phyloP scores from a whole-genome alignment of 2,113 vertebrate genomes.

The Chloropsis cyanopogon region DNA sequence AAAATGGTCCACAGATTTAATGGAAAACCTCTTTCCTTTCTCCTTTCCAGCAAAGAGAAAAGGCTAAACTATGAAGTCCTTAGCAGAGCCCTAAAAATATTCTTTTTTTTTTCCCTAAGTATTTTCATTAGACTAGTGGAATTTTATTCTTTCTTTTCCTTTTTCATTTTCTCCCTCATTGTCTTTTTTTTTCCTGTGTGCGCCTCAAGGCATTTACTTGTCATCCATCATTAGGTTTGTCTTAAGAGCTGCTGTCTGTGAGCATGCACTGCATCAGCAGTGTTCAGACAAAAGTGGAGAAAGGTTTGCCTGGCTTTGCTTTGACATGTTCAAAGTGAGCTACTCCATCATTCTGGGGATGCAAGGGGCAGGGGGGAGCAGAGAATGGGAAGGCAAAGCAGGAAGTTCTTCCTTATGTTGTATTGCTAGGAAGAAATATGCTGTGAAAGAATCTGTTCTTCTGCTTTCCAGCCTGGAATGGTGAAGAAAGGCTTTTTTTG shows the following conservation, averaged over 20 bases:
- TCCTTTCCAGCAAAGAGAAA: background rate
- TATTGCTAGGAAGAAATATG: background rate
- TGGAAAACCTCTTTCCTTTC: background rate
- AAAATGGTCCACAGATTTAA: background rate
- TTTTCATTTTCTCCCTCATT: conserved; percentile 40
- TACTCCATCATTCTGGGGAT: conserved; percentile 23
- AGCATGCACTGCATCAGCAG: conserved; percentile 26
- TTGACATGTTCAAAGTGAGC: conserved; percentile 52
- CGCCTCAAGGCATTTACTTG: conserved; percentile 56
- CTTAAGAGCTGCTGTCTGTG: conserved; percentile 39
- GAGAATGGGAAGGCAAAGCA: background rate
- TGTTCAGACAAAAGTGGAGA: conserved; percentile 40
- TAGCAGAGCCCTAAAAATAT: background rate
- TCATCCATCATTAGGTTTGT: conserved; percentile 63
- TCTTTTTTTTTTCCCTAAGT: background rate
- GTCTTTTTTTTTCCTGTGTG: background rate
- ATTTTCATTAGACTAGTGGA: conserved; percentile 5
- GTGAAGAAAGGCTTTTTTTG: background rate
- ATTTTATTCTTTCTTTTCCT: conserved; percentile 17
- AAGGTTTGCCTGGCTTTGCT: conserved; percentile 2
- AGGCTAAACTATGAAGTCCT: background rate
- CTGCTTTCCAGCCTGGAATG: background rate
- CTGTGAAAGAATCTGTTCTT: background rate
- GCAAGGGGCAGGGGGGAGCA: background rate
- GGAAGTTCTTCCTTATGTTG: conserved; percentile 11